phyloP scores from a whole-genome alignment of 2,888 invertebrate species.

The Agrilus cyanescens region DNA sequence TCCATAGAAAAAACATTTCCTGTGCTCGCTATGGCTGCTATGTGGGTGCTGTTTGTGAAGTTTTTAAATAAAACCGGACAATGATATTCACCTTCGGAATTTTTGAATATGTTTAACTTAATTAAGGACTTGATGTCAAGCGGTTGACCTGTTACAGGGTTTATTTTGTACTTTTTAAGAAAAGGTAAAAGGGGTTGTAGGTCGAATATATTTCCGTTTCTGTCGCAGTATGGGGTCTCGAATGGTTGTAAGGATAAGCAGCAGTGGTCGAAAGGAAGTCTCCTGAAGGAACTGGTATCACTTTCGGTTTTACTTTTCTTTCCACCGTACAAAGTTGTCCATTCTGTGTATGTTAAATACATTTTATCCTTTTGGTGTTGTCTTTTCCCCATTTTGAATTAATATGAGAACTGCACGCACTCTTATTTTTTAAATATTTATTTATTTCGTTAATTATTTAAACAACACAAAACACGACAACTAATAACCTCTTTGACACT shows the following conservation, averaged over 20 bases:
- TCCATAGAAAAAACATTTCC: conserved; percentile 95
- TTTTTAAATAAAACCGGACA: conserved; percentile 90
- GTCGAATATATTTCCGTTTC: conserved; percentile 88
- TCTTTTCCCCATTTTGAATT: conserved; percentile 72
- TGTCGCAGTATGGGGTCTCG: conserved; percentile 82
- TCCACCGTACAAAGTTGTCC: conserved; percentile 83
- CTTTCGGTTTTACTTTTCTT: conserved; percentile 56
- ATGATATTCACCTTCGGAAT: conserved; percentile 70
- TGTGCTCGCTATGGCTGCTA: conserved; percentile 78
- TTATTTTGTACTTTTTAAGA: conserved; percentile 80
- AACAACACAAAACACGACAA: no score
- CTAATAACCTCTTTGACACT: no score
- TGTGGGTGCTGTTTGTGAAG: conserved; percentile 88
- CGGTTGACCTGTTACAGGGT: conserved; percentile 88
- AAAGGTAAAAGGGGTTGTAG: conserved; percentile 76
- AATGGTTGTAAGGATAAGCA: conserved; percentile 86
- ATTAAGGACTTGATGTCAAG: conserved; percentile 69
- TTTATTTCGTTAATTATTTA: no score
- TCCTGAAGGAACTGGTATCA: conserved; percentile 72
- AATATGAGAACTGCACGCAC: not conserved
- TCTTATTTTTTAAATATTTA: conserved; percentile 5
- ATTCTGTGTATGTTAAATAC: conserved; percentile 80
- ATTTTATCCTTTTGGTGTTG: conserved; percentile 94
- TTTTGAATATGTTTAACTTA: conserved; percentile 81
- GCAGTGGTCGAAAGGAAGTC: conserved; percentile 89